These are phyloP conservation scores for Synanthedon tipuliformis DNA, from an alignment of 2,888 invertebrate genomes.

Conservation along the genomic window DNA sequence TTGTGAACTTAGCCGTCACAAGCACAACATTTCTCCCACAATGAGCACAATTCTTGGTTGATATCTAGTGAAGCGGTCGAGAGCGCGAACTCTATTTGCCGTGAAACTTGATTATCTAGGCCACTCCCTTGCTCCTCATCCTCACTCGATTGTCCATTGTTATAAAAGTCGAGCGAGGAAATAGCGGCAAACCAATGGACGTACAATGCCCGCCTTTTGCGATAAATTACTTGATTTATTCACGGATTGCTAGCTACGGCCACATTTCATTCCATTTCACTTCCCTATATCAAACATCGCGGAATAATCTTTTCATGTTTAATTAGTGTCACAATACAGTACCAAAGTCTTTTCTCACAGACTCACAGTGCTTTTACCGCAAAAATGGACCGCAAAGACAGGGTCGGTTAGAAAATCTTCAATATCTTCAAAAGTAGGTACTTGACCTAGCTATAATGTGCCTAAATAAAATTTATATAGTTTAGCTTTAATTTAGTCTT, in stretches of 20 bases:
- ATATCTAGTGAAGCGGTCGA: slow-evolving; percentile 8
- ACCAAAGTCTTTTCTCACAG: too few species aligned
- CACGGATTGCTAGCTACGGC: neutral
- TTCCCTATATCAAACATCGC: too few species aligned
- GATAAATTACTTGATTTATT: neutral
- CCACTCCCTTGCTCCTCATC: slow-evolving; percentile 10
- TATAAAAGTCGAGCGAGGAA: slow-evolving; percentile 10
- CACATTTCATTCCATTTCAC: neutral
- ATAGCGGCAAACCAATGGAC: neutral
- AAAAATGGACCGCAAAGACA: too few species aligned
- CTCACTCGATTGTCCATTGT: slow-evolving; percentile 13
- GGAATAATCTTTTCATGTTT: too few species aligned
- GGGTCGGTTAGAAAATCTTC: too few species aligned
- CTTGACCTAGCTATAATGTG: too few species aligned
- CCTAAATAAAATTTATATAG: too few species aligned
- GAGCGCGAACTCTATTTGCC: slow-evolving; percentile 18
- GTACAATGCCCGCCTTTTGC: neutral
- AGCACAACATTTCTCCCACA: slow-evolving; percentile 6
- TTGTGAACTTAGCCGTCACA: too few species aligned
- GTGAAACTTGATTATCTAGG: slow-evolving; percentile 23
- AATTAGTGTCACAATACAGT: too few species aligned
- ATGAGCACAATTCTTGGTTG: slow-evolving; percentile 13
- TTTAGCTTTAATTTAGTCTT: too few species aligned
- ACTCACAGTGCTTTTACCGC: too few species aligned
- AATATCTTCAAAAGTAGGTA: too few species aligned